These are phyloP conservation scores for mouse (Mus musculus) DNA, from an alignment of 2,113 vertebrate species.

Conservation along the genomic window DNA sequence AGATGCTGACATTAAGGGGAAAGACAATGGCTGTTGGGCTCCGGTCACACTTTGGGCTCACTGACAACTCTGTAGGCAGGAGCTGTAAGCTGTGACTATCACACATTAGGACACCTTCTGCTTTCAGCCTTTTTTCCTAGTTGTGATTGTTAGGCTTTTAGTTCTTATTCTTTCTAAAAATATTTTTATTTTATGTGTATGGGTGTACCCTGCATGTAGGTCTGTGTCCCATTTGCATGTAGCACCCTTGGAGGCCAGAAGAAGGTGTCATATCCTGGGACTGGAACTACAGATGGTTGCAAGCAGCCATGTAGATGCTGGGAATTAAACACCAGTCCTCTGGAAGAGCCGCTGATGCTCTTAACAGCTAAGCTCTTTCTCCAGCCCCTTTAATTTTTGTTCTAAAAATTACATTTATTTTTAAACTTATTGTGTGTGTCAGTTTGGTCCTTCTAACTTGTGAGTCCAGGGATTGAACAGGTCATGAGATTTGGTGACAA, in stretches of 20 bases:
- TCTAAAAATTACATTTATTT: not conserved
- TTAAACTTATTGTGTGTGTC: not conserved
- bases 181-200: not conserved
- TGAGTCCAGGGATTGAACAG: not conserved
- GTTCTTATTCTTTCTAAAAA: not conserved
- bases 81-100: not conserved
- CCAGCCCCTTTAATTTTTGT: not conserved
- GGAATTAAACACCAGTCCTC: not conserved
- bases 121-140: constrained; percentile 34
- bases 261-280: not conserved
- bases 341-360: not conserved
- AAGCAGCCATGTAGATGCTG: not conserved
- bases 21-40: not conserved
- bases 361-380: not conserved
- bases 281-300: not conserved
- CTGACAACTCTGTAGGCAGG: not conserved
- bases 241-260: not conserved
- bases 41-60: not conserved
- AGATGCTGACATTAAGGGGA: not conserved
- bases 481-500: not conserved
- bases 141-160: not conserved
- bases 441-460: not conserved
- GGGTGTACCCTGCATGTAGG: not conserved
- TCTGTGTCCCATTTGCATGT: not conserved
- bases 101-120: not conserved